Evolutionary conservation across 1,140 invertebrate species (phyloP), one percentile per base, ranked within the genome.

Genomic region (Bombus confusus): DNA sequence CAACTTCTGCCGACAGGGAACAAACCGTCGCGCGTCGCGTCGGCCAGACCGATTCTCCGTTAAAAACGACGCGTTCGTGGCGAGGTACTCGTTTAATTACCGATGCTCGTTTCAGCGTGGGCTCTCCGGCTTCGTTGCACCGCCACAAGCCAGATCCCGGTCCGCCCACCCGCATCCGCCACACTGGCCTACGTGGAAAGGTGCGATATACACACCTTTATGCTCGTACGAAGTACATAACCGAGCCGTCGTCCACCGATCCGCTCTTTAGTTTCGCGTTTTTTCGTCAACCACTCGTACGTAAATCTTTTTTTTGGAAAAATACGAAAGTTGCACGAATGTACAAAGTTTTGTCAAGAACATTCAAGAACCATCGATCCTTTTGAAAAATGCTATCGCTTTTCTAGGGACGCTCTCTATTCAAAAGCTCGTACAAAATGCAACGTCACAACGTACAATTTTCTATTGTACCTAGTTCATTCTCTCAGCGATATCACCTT

Each of bases 111-210:
- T 86, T 77, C 87, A 86, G 91, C 87, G 89, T 91, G 87, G 85
- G 89, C 86, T 76, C 80, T 72, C 47, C 78, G 25, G 41, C 57
- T 82, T 47, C 31, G 71, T 83, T 73, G 85, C 84, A 79, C 75
- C 57, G 78, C 52, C 80, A 71, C 81, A 12, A 64, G 69, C 75
- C 80, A 87, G 86, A 91, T 92, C 91, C 91, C 90, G 88, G 89
- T 90, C 90, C 93, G 93, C 92, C 93, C 92, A 93, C 93, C 89
- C 89, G 91, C 91, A 94, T 94, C 92, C 92, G 92, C 87, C 86
- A 86, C 52, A 69, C 75, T 89, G 79, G 79, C 88, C 87, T 74
- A 88, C 87, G 88, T 86, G 77, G 71, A 89, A 89, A 88, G 87
- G 87, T 89, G 83, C 80, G 73, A 86, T 76, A 77, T 31, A 68